phyloP scores from a whole-genome alignment of 2,888 invertebrate species.

The Patella depressa region DNA sequence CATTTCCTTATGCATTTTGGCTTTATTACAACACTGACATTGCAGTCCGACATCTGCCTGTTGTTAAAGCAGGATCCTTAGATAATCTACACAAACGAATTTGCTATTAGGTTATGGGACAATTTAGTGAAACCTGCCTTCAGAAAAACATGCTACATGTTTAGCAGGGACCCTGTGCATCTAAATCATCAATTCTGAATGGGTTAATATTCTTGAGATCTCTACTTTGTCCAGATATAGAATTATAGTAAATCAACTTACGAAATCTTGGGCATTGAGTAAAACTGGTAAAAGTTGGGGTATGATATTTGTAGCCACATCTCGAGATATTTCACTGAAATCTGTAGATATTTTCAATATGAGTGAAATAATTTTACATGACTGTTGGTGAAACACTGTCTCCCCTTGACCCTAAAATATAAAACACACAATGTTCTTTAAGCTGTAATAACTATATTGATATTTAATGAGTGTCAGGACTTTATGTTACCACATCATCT shows the following conservation, averaged over 20 bases:
- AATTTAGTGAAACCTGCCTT: no score
- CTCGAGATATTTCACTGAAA: slow-evolving; percentile 48
- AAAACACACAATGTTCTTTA: background rate
- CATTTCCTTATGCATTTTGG: no score
- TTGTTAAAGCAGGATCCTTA: no score
- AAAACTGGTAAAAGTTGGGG: slow-evolving; percentile 45
- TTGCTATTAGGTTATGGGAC: no score
- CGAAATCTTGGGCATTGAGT: slow-evolving; percentile 35
- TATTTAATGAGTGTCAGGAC: no score
- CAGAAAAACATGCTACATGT: no score
- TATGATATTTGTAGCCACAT: slow-evolving; percentile 38
- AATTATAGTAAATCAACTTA: slow-evolving; percentile 21
- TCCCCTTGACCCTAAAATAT: slow-evolving; percentile 44
- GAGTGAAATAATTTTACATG: slow-evolving; percentile 36
- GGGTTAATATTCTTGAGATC: background rate
- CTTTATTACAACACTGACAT: no score
- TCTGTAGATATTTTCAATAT: slow-evolving; percentile 37
- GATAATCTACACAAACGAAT: no score
- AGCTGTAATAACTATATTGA: no score
- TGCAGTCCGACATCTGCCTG: no score
- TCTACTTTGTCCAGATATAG: background rate
- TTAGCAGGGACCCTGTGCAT: background rate
- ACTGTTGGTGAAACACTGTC: slow-evolving; percentile 26
- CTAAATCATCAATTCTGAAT: background rate
- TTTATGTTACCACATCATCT: no score